Base-by-base conservation (phyloP, 2,888 invertebrate genomes). In the Drosophila acutilabella region DNA sequence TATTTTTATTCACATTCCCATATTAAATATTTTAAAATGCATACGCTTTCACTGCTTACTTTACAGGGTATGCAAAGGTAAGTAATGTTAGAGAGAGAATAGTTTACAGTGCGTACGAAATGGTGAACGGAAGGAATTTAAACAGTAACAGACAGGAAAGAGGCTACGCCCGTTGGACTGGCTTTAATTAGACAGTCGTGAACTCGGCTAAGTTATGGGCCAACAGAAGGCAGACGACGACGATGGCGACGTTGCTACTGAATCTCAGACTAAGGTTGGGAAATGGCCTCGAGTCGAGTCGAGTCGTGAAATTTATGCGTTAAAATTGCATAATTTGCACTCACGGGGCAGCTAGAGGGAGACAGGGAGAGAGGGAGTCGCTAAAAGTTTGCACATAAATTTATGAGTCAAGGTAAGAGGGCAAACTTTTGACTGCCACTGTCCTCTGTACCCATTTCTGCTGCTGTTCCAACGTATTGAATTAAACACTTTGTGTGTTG, bases 291-390 rank as follows among this genome's bases (percentile, higher is more conserved):
- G 48, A 30, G 45, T 44, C 45, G 48, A 30, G 45, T 44, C 45
- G 71, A 80, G 78, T 70, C 74, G 62, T 71, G 72, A 81, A 86
- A 88, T 86, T 86, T 86, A 86, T 86, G 83, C 86, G 80, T 71
- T 83, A 69, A 83, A 88, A 88, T 83, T 86, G 85, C 85, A 86
- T 86, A 86, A 86, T 86, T 88, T 78, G 38, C 57, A 57, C 47
- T 23, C 45, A 73, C 60, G 68, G 71, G 69, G 53, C 47, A 59
- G 33, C 53, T 41, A 54, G 48, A 61, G 62, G 45, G 50, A 56
- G 71, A 71, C 53, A 53, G 56, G 23, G 33, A 44, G n/a, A 56
- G 7, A 41, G 40, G 26, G 38, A n/a, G 33, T 14, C 53, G 61
- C 52, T 64, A 58, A 81, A 84, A 88, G 75, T 84, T 84, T 88